phyloP scores from a whole-genome alignment of 2,797 vertebrate species.

The Falco concolor region DNA sequence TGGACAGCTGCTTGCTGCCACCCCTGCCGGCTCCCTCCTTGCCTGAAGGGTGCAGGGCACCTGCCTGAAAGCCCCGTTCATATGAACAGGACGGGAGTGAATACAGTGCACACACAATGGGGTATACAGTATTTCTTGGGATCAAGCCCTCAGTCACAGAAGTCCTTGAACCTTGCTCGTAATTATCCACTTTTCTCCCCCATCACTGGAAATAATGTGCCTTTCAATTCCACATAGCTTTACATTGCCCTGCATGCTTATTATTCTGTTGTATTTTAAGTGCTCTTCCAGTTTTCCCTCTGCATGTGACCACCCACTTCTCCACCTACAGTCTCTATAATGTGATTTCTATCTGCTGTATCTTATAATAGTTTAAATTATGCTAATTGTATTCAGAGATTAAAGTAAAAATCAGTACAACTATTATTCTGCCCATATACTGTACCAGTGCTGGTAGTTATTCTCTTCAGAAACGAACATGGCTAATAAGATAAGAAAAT shows the following conservation, averaged over 20 bases:
- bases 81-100: background rate
- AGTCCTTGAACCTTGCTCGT: slow-evolving; percentile 28
- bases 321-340: slow-evolving; percentile 75
- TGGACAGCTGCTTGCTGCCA: no score
- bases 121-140: background rate
- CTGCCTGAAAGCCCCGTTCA: background rate
- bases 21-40: background rate
- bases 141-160: background rate
- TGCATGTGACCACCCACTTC: slow-evolving; percentile 74
- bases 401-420: slow-evolving; percentile 71
- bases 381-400: slow-evolving; percentile 75
- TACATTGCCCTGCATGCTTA: slow-evolving; percentile 55
- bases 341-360: slow-evolving; percentile 72
- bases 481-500: slow-evolving; percentile 75
- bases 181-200: background rate
- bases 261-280: slow-evolving; percentile 72
- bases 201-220: background rate
- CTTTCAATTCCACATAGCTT: slow-evolving; percentile 30
- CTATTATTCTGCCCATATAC: slow-evolving; percentile 70
- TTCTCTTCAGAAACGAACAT: slow-evolving; percentile 73
- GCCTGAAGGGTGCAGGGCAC: background rate
- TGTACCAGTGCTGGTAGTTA: slow-evolving; percentile 65
- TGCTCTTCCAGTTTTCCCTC: slow-evolving; percentile 64
- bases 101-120: background rate
- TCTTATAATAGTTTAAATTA: slow-evolving; percentile 74